Conservation (phyloP, 2,113 vertebrate species). For the Tragelaphus buxtoni region DNA sequence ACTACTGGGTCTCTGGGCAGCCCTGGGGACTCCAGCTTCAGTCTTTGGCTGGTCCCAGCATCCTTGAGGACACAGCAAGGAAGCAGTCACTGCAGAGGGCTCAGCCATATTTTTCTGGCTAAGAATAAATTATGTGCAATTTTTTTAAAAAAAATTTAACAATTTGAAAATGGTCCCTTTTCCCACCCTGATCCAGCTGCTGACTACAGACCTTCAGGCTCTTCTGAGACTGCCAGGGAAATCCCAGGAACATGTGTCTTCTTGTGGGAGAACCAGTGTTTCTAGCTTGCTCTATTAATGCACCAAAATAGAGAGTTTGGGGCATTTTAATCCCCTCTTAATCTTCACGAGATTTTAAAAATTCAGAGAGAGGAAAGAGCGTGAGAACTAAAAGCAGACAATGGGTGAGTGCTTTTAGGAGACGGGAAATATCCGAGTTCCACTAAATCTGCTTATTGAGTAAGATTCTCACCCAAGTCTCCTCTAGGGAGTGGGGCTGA, state of each 20-base stretch:
- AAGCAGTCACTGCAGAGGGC: not conserved
- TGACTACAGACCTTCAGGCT: not conserved
- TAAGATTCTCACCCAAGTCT: not conserved
- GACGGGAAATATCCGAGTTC: not conserved
- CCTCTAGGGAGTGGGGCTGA: no score
- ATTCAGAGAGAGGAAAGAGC: not conserved
- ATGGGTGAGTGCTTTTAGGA: not conserved
- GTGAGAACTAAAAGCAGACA: not conserved
- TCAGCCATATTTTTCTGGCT: not conserved
- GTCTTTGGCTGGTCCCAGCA: not conserved
- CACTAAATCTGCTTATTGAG: not conserved
- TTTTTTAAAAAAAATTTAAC: not conserved
- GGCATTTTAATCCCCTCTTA: not conserved
- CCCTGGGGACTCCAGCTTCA: not conserved
- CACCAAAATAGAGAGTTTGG: no score
- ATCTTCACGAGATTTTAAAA: not conserved
- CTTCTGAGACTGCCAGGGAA: not conserved
- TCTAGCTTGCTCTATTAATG: not conserved
- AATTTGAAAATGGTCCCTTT: slow-evolving; percentile 23
- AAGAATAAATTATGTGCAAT: not conserved
- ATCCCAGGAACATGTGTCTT: not conserved
- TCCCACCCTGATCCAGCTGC: slow-evolving; percentile 36
- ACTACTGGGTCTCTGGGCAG: not conserved
- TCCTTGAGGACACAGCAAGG: not conserved
- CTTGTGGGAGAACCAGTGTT: not conserved